Base-by-base conservation (phyloP, 2,888 invertebrate genomes). In the Pelosia muscerda region DNA sequence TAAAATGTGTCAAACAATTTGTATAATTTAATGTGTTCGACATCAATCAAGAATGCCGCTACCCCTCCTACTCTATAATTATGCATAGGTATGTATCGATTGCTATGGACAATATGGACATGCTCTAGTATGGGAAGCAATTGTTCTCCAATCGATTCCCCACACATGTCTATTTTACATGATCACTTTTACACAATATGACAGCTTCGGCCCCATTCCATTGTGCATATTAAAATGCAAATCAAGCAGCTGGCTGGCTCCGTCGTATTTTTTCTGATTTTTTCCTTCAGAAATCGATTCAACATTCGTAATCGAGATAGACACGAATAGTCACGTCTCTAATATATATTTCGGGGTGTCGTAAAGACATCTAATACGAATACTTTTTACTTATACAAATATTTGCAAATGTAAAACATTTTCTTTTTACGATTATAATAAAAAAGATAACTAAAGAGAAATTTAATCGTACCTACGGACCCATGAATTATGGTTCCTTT, bases 221-320 rank as follows among this genome's bases (percentile, higher is more conserved):
- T 82, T 84, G 90, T 87, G 90, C 90, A 91, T 93, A 93, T 95
- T 94, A 94, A 95, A 93, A 94, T 94, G 93, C 92, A 94, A 94
- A 94, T 94, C 86, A 85, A 89, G 77, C 82, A 84, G 79, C 76
- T 84, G 81, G 78, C 75, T 78, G 81, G 78, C 75, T 76, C 71
- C 78, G 83, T 75, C 77, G 75, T 68, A 71, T 68, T 76, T 78
- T n/a, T 78, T 75, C 56, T 70, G 69, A 68, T 74, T 72, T 88
- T 87, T 90, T 85, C 78, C 81, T 76, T 74, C 79, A 80, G 87
- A 78, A 76, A 90, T 89, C 88, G 88, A 89, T 88, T 81, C 85
- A 78, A 81, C 84, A 85, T 75, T 80, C 85, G 84, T 86, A 90
- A 90, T 88, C 86, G 86, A 83, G 83, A 86, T 84, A 84, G 88